phyloP scores from a whole-genome alignment of 1,140 invertebrate species.

The Stegodyphus mimosarum region DNA sequence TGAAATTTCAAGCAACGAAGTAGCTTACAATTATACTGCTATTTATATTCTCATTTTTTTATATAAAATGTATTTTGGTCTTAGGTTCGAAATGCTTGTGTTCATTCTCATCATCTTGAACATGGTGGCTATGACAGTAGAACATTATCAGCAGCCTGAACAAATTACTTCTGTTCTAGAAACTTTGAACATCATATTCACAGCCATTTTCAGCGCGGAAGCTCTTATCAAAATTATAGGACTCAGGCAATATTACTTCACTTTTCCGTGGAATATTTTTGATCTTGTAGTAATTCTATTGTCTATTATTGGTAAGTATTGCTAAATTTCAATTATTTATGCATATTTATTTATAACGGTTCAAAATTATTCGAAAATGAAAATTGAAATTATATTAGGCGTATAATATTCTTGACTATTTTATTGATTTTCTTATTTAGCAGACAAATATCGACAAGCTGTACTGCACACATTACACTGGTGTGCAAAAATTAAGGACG shows the following conservation, averaged over 20 bases:
- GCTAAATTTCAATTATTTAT: too few species aligned
- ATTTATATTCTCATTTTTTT: too few species aligned
- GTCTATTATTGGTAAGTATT: conserved; percentile 85
- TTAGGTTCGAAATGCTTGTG: conserved; percentile 98
- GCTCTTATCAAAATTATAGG: conserved; percentile 97
- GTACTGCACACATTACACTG: too few species aligned
- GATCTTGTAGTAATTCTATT: conserved; percentile 98
- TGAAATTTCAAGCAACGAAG: too few species aligned
- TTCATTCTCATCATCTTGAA: conserved; percentile 98
- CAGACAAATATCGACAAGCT: too few species aligned
- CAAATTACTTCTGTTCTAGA: conserved; percentile 85
- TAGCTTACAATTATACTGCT: too few species aligned
- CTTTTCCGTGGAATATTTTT: conserved; percentile 99
- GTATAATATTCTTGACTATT: too few species aligned
- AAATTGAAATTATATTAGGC: too few species aligned
- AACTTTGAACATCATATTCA: conserved; percentile 96
- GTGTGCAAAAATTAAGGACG: too few species aligned
- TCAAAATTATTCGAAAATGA: too few species aligned
- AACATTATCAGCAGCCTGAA: conserved; percentile 90
- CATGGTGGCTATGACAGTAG: conserved; percentile 98
- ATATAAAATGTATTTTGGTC: conserved; percentile 69
- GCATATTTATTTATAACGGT: too few species aligned
- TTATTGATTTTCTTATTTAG: too few species aligned
- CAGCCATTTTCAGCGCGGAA: conserved; percentile 96
- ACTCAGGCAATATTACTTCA: conserved; percentile 97